These are phyloP conservation scores for Octopus bimaculoides DNA, from an alignment of 1,140 invertebrate species.

Conservation along the genomic window DNA sequence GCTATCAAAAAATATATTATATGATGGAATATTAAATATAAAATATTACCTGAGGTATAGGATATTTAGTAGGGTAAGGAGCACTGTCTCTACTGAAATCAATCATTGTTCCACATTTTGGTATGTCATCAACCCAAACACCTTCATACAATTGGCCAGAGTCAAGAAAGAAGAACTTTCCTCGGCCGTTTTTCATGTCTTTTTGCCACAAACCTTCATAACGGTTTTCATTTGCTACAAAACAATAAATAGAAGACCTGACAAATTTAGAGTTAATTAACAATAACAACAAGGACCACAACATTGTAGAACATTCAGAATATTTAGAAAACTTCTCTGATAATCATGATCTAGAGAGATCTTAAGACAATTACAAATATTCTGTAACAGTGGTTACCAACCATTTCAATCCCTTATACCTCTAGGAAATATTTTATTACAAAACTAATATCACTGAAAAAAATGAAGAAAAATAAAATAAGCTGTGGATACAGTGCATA, in stretches of 20 bases:
- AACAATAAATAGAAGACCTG: background rate
- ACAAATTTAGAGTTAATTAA: no score
- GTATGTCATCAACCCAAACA: constrained; percentile 56
- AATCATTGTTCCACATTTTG: constrained; percentile 56
- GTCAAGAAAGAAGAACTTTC: constrained; percentile 58
- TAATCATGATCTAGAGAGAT: no score
- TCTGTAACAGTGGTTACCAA: no score
- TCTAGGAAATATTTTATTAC: no score
- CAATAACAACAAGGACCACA: background rate
- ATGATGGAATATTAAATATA: background rate
- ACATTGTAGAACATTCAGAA: no score
- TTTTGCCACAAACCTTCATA: constrained; percentile 58
- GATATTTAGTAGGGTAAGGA: constrained; percentile 53
- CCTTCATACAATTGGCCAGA: constrained; percentile 57
- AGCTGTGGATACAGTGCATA: no score
- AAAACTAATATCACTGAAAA: no score
- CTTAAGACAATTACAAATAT: no score
- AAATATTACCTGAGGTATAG: constrained; percentile 52
- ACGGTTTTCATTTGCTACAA: constrained; percentile 56
- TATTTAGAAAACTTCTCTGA: no score
- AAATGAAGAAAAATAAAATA: no score
- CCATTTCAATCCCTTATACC: no score
- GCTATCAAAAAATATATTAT: no score
- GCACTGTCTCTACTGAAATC: constrained; percentile 56
- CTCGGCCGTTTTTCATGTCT: constrained; percentile 57